Base-by-base conservation (phyloP, 2,888 invertebrate genomes). In the Patella depressa region DNA sequence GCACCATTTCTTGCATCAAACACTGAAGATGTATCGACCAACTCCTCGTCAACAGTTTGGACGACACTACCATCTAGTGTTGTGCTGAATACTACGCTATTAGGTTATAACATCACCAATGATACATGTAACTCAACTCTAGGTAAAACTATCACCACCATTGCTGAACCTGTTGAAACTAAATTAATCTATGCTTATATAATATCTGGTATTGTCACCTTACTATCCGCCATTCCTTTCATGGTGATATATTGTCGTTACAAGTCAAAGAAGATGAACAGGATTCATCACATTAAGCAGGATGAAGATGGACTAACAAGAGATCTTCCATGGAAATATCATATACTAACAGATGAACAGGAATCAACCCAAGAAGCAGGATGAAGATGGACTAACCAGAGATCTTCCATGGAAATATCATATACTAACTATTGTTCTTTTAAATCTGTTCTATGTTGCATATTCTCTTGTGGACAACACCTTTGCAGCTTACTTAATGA, bases 381-480 rank as follows among this genome's bases (percentile, higher is more conserved):
- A 34, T 12, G 71, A 70, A 2, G 73, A 75, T 11, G 75, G 80
- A 69, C 72, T 73, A 7, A 75, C 81, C 2, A 75, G 81, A 19
- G 76, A 74, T n/a, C 53, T 78, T 14, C 69, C 79, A 5, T 15
- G 83, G 71, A 34, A 65, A 4, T 71, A 72, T 72, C 85, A 86
- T 29, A 74, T 87, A 7, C 77, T 87, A 29, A 84, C 91, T 15
- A 84, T 91, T 12, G 75, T 84, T 0, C 80, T 90, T 14, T 83
- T 91, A 73, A 87, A 88, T 71, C 24, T 90, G 12, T 88, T 92
- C 59, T 89, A 89, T 69, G 87, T 90, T 70, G 74, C 89, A 12
- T 92, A 92, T 84, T 87, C 90, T 78, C 89, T 90, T 12, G 87
- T 89, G 24, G 92, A 92, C 84, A 89, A 90, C 14, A 87, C 90